phyloP scores from a whole-genome alignment of 2,888 invertebrate genomes.

The Polietes domitor region DNA sequence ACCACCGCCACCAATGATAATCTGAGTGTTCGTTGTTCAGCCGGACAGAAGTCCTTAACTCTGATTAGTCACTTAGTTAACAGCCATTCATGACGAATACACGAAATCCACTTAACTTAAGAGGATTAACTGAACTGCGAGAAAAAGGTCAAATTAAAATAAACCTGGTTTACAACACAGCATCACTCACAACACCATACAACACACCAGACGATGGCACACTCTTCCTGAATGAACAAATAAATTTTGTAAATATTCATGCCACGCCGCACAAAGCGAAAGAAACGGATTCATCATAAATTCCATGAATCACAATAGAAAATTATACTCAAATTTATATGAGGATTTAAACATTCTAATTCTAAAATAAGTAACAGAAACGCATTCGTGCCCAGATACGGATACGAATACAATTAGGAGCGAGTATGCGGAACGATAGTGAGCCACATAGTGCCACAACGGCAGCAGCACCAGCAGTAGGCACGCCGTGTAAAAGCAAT shows the following conservation, averaged over 20 bases:
- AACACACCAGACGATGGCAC: constrained; percentile 5
- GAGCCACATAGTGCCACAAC: neutral
- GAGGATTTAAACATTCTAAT: constrained; percentile 67
- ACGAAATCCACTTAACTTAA: constrained; percentile 64
- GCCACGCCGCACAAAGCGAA: constrained; percentile 9
- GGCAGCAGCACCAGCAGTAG: neutral
- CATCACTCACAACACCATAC: neutral
- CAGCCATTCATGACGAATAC: constrained; percentile 42
- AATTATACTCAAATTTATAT: constrained; percentile 56
- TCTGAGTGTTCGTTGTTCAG: no score
- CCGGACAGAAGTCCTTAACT: constrained; percentile 41
- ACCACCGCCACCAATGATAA: constrained; percentile 3
- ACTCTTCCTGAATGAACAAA: constrained; percentile 54
- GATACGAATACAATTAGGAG: neutral
- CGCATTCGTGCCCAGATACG: neutral
- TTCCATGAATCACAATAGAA: constrained; percentile 46
- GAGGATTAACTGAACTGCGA: constrained; percentile 73
- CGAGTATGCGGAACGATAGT: neutral
- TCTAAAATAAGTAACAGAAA: constrained; percentile 10
- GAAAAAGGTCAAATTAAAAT: constrained; percentile 69
- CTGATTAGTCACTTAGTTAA: constrained; percentile 70
- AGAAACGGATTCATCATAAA: constrained; percentile 17
- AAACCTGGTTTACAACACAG: constrained; percentile 23
- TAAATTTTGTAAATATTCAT: constrained; percentile 49
- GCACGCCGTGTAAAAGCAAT: neutral